phyloP scores from a whole-genome alignment of 2,888 invertebrate genomes.

The Myopa tessellatipennis region DNA sequence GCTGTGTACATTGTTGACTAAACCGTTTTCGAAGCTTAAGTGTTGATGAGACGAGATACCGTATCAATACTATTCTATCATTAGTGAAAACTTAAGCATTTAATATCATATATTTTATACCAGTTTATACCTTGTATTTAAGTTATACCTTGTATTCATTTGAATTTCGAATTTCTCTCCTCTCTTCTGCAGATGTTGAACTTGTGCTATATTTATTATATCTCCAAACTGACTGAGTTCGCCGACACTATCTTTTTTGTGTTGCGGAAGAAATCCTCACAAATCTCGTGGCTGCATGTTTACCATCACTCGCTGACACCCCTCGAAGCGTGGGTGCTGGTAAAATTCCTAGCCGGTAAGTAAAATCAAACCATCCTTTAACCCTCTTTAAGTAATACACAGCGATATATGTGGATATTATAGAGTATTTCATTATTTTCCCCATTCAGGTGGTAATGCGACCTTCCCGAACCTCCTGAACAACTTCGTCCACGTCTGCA shows the following conservation, averaged over 20 bases:
- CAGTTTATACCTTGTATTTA: neutral
- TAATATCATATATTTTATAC: neutral
- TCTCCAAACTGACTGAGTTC: conserved; percentile 91
- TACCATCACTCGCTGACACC: conserved; percentile 97
- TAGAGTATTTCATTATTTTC: conserved; percentile 3
- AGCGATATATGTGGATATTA: neutral
- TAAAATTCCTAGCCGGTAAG: conserved; percentile 83
- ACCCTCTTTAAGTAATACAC: neutral
- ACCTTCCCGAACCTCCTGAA: conserved; percentile 77
- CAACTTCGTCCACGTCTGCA: conserved; percentile 93
- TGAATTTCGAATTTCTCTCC: neutral
- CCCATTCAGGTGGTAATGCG: conserved; percentile 71
- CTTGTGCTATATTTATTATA: conserved; percentile 84
- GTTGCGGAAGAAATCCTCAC: conserved; percentile 88
- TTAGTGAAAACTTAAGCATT: neutral
- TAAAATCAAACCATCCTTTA: conserved; percentile 10
- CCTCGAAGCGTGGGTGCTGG: conserved; percentile 90
- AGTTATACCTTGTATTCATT: neutral
- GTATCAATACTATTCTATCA: too few species aligned
- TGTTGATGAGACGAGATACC: neutral
- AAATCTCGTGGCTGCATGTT: conserved; percentile 90
- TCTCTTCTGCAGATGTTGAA: conserved; percentile 64
- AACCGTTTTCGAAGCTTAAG: conserved; percentile 20
- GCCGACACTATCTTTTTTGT: conserved; percentile 95
- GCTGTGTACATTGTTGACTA: conserved; percentile 2